Percentiles rank a stretch among this genome's conserved stretches.
Evolutionary conservation across 1,140 invertebrate genomes (phyloP).

Genomic region (Lineus longissimus): DNA sequence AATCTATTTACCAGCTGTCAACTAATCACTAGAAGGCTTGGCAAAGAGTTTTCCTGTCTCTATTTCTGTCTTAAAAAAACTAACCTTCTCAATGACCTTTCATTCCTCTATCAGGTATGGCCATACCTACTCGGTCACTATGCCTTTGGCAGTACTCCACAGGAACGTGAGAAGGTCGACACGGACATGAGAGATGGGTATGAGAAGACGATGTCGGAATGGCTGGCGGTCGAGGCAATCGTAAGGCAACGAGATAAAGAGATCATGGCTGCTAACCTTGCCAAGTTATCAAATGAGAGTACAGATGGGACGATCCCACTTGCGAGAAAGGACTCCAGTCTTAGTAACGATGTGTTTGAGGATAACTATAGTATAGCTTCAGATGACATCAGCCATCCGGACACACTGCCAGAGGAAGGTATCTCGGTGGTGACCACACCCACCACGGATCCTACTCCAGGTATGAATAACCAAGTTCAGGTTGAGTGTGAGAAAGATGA

Average conservation of each 20-base stretch:
- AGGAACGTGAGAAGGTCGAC: slow-evolving; percentile 69
- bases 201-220: slow-evolving; percentile 88
- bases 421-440: slow-evolving; percentile 44
- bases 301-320: slow-evolving; percentile 54
- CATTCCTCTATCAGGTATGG: slow-evolving; percentile 65
- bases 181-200: slow-evolving; percentile 67
- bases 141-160: slow-evolving; percentile 69
- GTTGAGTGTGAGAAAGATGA: slow-evolving; percentile 24
- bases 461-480: slow-evolving; percentile 30
- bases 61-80: too few species aligned
- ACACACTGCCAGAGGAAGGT: slow-evolving; percentile 50
- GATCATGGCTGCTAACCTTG: slow-evolving; percentile 61
- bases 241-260: slow-evolving; percentile 78
- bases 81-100: neutral
- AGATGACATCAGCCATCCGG: slow-evolving; percentile 47
- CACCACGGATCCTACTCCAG: slow-evolving; percentile 40
- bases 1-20: too few species aligned
- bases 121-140: slow-evolving; percentile 87
- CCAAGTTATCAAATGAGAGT: slow-evolving; percentile 59
- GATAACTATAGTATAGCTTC: slow-evolving; percentile 43
- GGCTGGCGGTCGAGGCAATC: slow-evolving; percentile 89
- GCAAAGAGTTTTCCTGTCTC: too few species aligned
- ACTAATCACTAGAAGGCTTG: too few species aligned
- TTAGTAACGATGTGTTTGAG: slow-evolving; percentile 62
- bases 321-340: slow-evolving; percentile 51